These are phyloP conservation scores for Aphodius sticticus DNA, from an alignment of 2,888 invertebrate genomes.

Conservation along the genomic window DNA sequence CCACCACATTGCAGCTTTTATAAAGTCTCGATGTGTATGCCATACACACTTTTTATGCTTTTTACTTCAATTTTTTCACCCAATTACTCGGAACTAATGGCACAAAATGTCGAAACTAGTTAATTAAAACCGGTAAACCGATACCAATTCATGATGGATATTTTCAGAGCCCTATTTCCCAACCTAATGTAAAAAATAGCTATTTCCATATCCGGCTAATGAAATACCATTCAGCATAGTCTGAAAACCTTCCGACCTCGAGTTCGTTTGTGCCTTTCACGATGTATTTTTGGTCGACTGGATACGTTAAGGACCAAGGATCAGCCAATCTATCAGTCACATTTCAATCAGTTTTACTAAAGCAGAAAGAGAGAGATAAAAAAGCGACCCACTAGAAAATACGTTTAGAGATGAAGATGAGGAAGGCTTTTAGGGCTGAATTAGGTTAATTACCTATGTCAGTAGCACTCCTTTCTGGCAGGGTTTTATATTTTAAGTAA, in stretches of 20 bases:
- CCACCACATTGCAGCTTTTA: too few relatives aligned
- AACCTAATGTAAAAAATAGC: background rate
- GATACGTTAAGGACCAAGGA: background rate
- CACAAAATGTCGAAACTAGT: too few relatives aligned
- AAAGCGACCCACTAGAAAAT: background rate
- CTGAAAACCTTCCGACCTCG: background rate
- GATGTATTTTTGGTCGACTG: background rate
- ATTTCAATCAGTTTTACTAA: background rate
- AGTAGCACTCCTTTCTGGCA: background rate
- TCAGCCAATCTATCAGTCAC: background rate
- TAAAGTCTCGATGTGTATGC: too few relatives aligned
- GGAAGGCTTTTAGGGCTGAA: background rate
- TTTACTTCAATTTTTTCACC: too few relatives aligned
- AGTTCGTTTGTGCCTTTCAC: background rate
- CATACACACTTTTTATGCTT: too few relatives aligned
- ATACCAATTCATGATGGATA: too few relatives aligned
- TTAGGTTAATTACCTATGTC: constrained; percentile 4
- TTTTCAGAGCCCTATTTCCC: too few relatives aligned
- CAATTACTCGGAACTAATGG: too few relatives aligned
- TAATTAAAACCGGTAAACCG: too few relatives aligned
- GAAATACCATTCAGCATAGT: background rate
- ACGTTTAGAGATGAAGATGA: background rate
- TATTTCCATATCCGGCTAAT: background rate
- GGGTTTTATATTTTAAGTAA: background rate
- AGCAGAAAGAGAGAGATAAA: background rate